Evolutionary conservation across 2,113 vertebrate genomes (phyloP).

Genomic region (Oryzias javanicus): DNA sequence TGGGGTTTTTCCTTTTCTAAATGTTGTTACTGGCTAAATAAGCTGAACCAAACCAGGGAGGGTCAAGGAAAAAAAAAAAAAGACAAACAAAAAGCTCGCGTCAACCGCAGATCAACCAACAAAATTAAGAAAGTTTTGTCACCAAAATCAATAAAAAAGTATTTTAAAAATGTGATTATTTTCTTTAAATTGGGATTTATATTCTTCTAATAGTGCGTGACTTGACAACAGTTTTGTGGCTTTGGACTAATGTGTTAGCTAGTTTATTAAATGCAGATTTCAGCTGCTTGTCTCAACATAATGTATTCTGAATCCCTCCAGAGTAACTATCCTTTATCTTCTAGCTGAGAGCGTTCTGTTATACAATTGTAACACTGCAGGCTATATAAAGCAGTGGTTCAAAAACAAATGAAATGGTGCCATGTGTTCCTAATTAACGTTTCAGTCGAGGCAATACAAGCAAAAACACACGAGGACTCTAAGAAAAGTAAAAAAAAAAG

Average conservation of each 20-base stretch:
- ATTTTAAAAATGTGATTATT: conserved; percentile 8
- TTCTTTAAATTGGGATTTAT: not conserved
- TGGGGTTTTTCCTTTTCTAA: not conserved
- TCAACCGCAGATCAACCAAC: no score
- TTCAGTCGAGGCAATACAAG: conserved; percentile 41
- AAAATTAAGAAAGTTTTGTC: not conserved
- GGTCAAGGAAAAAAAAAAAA: no score
- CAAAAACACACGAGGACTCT: conserved; percentile 39
- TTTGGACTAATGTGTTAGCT: conserved; percentile 62
- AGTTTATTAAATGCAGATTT: conserved; percentile 66
- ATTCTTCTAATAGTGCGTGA: not conserved
- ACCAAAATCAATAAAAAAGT: not conserved
- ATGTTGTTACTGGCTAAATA: not conserved
- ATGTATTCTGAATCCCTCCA: conserved; percentile 71
- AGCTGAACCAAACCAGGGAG: not conserved
- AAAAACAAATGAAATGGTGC: conserved; percentile 62
- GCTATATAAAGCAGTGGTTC: conserved; percentile 69
- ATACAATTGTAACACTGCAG: conserved; percentile 67
- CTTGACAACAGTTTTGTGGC: conserved; percentile 45
- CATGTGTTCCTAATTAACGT: conserved; percentile 73
- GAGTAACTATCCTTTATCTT: conserved; percentile 68
- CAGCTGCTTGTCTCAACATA: conserved; percentile 64
- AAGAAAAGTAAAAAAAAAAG: conserved; percentile 39
- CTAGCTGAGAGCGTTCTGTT: conserved; percentile 66
- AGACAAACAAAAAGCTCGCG: no score